Evolutionary conservation across 2,888 invertebrate species (phyloP).

Genomic region (Oscheius sp.): DNA sequence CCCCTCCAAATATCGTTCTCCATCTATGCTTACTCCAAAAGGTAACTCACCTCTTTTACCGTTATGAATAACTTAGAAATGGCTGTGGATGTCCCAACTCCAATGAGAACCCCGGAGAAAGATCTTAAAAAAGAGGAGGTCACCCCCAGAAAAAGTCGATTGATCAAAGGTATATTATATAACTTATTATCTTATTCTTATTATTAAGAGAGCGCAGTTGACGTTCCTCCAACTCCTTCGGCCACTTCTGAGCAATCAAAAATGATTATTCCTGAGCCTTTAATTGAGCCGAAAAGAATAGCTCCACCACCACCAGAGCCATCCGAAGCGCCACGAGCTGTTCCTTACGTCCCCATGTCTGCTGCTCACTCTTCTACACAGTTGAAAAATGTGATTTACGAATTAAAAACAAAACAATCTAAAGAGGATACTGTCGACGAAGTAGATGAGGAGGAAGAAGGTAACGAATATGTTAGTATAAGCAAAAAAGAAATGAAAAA

Average conservation of each 20-base stretch:
- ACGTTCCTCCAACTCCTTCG: slow-evolving; percentile 13
- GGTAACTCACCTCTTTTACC: background rate
- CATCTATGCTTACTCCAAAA: slow-evolving; percentile 25
- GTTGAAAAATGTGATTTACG: slow-evolving; percentile 18
- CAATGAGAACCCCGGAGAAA: background rate
- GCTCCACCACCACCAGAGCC: slow-evolving; percentile 13
- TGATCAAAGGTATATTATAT: slow-evolving; percentile 1
- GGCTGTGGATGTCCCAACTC: slow-evolving; percentile 18
- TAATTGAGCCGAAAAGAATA: background rate
- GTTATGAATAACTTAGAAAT: background rate
- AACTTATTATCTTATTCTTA: background rate
- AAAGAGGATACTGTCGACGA: slow-evolving; percentile 3
- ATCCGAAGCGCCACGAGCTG: background rate
- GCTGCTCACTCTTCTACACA: background rate
- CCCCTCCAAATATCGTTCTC: slow-evolving; percentile 21
- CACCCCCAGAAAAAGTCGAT: background rate
- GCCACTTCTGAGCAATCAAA: background rate
- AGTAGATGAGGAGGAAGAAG: background rate
- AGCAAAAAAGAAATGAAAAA: background rate
- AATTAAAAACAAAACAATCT: slow-evolving; percentile 12
- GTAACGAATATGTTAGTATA: background rate
- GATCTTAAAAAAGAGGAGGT: background rate
- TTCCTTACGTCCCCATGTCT: background rate
- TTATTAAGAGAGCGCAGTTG: background rate
- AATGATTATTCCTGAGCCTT: background rate